These are phyloP conservation scores for Champsocephalus gunnari DNA, from an alignment of 2,797 vertebrate genomes.

Conservation along the genomic window DNA sequence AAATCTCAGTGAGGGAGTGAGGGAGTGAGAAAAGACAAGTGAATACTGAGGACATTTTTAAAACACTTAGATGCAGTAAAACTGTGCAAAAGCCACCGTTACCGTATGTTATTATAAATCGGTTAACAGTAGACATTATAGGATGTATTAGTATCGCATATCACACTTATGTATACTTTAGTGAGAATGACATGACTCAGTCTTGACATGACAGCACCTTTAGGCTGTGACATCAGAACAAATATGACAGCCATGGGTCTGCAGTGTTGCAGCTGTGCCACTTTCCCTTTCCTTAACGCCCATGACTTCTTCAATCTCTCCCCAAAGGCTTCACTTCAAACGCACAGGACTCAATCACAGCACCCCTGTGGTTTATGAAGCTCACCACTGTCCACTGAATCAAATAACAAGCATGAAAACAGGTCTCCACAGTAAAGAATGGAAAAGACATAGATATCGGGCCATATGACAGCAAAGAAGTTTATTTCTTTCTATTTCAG, in stretches of 20 bases:
- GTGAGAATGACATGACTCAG: conserved; percentile 17
- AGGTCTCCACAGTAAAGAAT: neutral
- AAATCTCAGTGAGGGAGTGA: conserved; percentile 15
- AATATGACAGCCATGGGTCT: conserved; percentile 46
- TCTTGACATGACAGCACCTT: conserved; percentile 38
- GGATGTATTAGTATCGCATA: neutral
- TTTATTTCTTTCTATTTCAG: conserved; percentile 4
- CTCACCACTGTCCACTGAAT: conserved; percentile 41
- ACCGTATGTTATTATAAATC: neutral
- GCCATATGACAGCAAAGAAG: neutral
- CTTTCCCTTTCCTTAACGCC: conserved; percentile 46
- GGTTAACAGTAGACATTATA: neutral
- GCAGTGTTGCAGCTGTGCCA: conserved; percentile 25
- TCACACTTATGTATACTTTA: neutral
- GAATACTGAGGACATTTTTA: conserved; percentile 8
- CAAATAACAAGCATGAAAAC: conserved; percentile 15
- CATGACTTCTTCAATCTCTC: conserved; percentile 48
- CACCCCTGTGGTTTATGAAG: conserved; percentile 34
- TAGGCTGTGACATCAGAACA: conserved; percentile 25
- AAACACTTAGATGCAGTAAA: neutral
- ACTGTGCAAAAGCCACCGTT: neutral
- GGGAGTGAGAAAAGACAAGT: conserved; percentile 15
- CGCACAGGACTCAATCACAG: conserved; percentile 4
- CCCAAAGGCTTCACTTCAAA: conserved; percentile 39
- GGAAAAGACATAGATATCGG: neutral